These are phyloP conservation scores for Callopanchax toddi DNA, from an alignment of 2,113 vertebrate genomes.

Conservation along the genomic window DNA sequence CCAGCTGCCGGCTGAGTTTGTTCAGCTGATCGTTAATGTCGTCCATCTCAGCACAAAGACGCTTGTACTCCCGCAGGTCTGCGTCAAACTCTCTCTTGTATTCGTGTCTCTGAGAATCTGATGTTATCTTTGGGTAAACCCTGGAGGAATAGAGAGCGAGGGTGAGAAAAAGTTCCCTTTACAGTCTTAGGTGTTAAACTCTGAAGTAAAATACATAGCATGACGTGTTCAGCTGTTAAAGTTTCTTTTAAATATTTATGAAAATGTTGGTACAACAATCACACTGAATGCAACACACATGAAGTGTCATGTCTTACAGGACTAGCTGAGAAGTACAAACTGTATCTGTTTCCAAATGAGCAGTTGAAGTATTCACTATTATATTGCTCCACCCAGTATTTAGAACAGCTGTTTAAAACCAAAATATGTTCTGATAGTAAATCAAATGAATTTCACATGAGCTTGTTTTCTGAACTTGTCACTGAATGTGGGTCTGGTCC, in stretches of 20 bases:
- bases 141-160: conserved; percentile 54
- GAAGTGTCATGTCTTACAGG: too few relatives aligned
- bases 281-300: too few relatives aligned
- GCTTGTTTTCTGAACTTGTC: conserved; percentile 29
- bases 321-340: too few relatives aligned
- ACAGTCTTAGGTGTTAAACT: too few relatives aligned
- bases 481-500: conserved; percentile 57
- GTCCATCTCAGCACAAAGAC: conserved; percentile 87
- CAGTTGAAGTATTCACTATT: too few relatives aligned
- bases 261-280: too few relatives aligned
- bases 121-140: conserved; percentile 82
- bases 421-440: background rate
- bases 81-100: conserved; percentile 87
- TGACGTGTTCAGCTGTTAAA: too few relatives aligned
- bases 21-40: conserved; percentile 83
- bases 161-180: background rate
- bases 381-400: too few relatives aligned
- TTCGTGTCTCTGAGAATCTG: conserved; percentile 76
- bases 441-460: conserved; percentile 8
- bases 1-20: conserved; percentile 84
- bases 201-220: too few relatives aligned
- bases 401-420: background rate
- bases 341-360: too few relatives aligned
- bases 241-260: too few relatives aligned
- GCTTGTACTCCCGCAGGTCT: conserved; percentile 83